Percentiles rank a stretch among this genome's conserved stretches.
Evolutionary conservation across 2,797 vertebrate genomes (phyloP).

Genomic region (Myotis findleyi): DNA sequence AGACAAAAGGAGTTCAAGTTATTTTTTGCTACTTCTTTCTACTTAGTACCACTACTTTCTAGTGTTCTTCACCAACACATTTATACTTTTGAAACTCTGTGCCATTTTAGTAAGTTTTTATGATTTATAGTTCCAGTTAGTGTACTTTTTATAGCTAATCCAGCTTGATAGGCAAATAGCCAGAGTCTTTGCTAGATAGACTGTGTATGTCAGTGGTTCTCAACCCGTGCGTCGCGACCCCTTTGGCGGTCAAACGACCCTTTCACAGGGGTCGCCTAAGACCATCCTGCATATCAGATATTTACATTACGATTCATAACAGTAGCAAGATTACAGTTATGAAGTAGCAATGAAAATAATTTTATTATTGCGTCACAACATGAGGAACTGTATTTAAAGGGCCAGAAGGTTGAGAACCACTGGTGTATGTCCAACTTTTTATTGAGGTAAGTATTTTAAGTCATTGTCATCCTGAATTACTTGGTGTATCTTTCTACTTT

Average conservation of each 20-base stretch:
- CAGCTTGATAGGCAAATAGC: not conserved
- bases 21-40: conserved; percentile 32
- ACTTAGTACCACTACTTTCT: conserved; percentile 9
- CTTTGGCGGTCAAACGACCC: too few relatives aligned
- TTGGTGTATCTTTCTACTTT: not conserved
- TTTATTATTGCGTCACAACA: too few relatives aligned
- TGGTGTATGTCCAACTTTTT: not conserved
- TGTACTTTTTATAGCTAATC: not conserved
- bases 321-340: too few relatives aligned
- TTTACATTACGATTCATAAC: too few relatives aligned
- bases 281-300: too few relatives aligned
- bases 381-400: too few relatives aligned
- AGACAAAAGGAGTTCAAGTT: conserved; percentile 17
- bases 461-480: not conserved
- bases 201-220: not conserved
- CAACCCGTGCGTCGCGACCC: too few relatives aligned
- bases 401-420: too few relatives aligned
- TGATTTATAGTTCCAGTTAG: conserved; percentile 20
- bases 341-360: too few relatives aligned
- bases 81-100: conserved; percentile 36
- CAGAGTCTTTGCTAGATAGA: not conserved
- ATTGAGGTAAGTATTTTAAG: not conserved
- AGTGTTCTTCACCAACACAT: not conserved
- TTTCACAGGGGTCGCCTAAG: too few relatives aligned
- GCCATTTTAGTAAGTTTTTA: not conserved